Conservation (phyloP, 1,140 invertebrate genomes). For the Hesperophylax magnus region DNA sequence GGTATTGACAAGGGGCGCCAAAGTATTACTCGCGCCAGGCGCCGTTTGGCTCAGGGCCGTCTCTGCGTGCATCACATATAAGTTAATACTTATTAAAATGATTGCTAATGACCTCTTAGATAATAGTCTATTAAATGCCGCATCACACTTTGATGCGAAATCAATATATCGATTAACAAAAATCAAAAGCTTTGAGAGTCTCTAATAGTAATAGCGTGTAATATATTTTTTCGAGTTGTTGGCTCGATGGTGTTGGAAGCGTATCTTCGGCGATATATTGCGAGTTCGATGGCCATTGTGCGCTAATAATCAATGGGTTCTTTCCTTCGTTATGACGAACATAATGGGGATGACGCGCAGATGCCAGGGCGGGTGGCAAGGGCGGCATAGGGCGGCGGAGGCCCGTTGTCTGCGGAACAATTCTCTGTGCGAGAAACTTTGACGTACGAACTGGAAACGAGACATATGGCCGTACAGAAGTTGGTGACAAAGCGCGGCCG, state of each 20-base stretch:
- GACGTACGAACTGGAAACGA: constrained; percentile 27
- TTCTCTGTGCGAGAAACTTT: constrained; percentile 7
- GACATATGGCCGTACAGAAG: constrained; percentile 19
- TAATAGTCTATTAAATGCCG: neutral
- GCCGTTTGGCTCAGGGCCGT: no score
- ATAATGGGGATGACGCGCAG: constrained; percentile 37
- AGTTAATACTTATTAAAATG: no score
- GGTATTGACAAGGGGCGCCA: no score
- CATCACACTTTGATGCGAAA: constrained; percentile 2
- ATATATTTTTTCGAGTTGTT: neutral
- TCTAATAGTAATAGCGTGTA: constrained; percentile 13
- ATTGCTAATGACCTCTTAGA: no score
- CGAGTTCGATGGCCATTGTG: constrained; percentile 23
- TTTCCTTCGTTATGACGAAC: constrained; percentile 25
- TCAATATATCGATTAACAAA: constrained; percentile 2
- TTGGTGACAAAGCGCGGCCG: constrained; percentile 1
- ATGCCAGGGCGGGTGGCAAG: neutral
- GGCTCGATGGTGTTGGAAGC: neutral
- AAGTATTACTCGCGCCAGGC: no score
- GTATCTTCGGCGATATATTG: constrained; percentile 33
- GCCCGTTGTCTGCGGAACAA: neutral
- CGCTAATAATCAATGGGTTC: constrained; percentile 40
- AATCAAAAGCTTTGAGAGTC: neutral
- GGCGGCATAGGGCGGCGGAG: neutral
- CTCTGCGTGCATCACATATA: no score